Percentiles rank a stretch among this genome's conserved stretches.
phyloP scores from a whole-genome alignment of 53 echinoderm and acorn worm species.

The Glandiceps talaboti region DNA sequence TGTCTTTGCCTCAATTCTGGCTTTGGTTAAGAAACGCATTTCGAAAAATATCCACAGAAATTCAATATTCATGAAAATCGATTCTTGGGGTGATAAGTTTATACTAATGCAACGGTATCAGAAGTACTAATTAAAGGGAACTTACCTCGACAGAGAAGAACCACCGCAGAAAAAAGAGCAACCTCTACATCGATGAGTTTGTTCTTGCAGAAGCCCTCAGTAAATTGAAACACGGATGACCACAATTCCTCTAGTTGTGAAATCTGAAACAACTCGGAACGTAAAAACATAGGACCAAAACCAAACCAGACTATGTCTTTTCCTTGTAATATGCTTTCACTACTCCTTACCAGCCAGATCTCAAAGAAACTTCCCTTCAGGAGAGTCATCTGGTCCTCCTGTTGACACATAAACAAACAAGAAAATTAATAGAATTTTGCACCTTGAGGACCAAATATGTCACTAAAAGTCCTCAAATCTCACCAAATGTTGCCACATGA shows the following conservation, averaged over 20 bases:
- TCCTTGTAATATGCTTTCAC: neutral
- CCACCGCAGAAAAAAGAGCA: constrained; percentile 71
- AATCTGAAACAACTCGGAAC: constrained; percentile 49
- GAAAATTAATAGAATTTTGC: too few species aligned
- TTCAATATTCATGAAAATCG: too few species aligned
- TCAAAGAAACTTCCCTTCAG: constrained; percentile 98
- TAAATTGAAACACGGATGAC: constrained; percentile 65
- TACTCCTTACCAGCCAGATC: constrained; percentile 78
- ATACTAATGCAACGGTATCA: too few species aligned
- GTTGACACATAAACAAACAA: too few species aligned
- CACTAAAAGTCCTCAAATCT: too few species aligned
- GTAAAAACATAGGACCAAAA: constrained; percentile 37
- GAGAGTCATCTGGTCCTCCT: constrained; percentile 98
- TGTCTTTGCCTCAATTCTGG: too few species aligned
- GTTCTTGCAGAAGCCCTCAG: constrained; percentile 67
- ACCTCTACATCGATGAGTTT: constrained; percentile 92
- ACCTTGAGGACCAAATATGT: too few species aligned
- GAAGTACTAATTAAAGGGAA: too few species aligned
- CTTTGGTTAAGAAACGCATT: too few species aligned
- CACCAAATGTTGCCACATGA: too few species aligned
- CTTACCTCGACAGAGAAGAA: constrained; percentile 79
- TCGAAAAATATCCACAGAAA: too few species aligned
- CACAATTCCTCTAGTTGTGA: constrained; percentile 62
- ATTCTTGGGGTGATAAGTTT: too few species aligned
- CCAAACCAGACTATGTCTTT: constrained; percentile 42